Evolutionary conservation across 2,797 vertebrate species (phyloP).

Genomic region (Carcharodon carcharias): DNA sequence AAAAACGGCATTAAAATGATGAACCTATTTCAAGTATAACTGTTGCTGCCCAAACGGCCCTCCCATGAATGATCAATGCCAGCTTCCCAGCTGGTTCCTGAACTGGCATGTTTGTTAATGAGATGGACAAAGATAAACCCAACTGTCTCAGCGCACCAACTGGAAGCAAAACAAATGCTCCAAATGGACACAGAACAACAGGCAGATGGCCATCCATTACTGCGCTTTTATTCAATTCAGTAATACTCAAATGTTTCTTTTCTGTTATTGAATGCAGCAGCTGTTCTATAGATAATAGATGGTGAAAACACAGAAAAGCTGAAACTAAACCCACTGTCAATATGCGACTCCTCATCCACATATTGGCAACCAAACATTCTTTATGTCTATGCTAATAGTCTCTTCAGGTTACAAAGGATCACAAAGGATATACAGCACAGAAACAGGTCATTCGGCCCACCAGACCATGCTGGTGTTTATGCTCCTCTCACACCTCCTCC

Average conservation of each 20-base stretch:
- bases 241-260: background rate
- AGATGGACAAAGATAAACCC: background rate
- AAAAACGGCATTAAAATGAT: background rate
- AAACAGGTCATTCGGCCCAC: background rate
- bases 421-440: no score
- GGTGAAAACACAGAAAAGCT: background rate
- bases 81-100: slow-evolving; percentile 6
- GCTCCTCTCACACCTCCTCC: background rate
- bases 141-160: background rate
- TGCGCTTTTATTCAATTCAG: background rate
- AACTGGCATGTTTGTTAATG: slow-evolving; percentile 7
- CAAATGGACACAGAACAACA: slow-evolving; percentile 1
- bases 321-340: background rate
- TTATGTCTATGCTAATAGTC: background rate
- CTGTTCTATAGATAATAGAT: background rate
- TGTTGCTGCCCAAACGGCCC: background rate
- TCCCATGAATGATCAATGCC: background rate
- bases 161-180: slow-evolving; percentile 20
- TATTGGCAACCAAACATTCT: background rate
- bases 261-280: background rate
- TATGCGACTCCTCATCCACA: background rate
- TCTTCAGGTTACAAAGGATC: background rate
- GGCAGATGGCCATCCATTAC: slow-evolving; percentile 4
- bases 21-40: slow-evolving; percentile 1
- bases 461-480: background rate